Evolutionary conservation across 2,113 vertebrate species (phyloP).

Genomic region (Puffinus mauretanicus): DNA sequence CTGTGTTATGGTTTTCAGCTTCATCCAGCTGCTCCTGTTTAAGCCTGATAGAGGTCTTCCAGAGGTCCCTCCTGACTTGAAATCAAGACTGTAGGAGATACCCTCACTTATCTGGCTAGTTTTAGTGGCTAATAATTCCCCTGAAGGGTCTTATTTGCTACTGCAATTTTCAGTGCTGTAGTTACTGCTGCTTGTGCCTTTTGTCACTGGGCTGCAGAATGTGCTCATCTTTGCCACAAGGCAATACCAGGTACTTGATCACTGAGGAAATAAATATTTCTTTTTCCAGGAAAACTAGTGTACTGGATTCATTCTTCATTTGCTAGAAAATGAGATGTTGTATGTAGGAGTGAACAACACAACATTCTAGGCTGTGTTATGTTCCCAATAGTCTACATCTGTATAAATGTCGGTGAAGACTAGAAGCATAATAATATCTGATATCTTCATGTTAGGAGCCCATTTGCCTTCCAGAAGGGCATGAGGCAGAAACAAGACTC

Average conservation of each 20-base stretch:
- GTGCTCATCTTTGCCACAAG: not conserved
- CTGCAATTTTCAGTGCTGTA: not conserved
- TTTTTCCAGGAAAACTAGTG: not conserved
- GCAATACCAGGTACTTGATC: too few relatives aligned
- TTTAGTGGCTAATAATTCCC: not conserved
- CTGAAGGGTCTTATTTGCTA: not conserved
- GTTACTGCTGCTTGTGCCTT: not conserved
- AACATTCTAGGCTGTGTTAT: not conserved
- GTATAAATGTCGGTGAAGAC: not conserved
- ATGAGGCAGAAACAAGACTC: not conserved
- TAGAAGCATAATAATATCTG: not conserved
- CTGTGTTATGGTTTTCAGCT: not conserved
- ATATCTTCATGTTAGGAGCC: not conserved
- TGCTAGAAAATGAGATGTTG: not conserved
- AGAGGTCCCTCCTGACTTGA: not conserved
- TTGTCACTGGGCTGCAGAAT: not conserved
- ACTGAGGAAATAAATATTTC: not conserved
- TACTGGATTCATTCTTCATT: not conserved
- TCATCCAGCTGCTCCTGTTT: not conserved
- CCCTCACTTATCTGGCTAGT: not conserved
- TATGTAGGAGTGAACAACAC: rapidly evolving
- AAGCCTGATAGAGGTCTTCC: not conserved
- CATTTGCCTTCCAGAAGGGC: not conserved
- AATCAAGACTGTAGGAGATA: not conserved
- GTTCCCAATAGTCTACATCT: rapidly evolving